These are phyloP conservation scores for Podarcis lilfordi DNA, from an alignment of 2,797 vertebrate genomes.

Conservation along the genomic window DNA sequence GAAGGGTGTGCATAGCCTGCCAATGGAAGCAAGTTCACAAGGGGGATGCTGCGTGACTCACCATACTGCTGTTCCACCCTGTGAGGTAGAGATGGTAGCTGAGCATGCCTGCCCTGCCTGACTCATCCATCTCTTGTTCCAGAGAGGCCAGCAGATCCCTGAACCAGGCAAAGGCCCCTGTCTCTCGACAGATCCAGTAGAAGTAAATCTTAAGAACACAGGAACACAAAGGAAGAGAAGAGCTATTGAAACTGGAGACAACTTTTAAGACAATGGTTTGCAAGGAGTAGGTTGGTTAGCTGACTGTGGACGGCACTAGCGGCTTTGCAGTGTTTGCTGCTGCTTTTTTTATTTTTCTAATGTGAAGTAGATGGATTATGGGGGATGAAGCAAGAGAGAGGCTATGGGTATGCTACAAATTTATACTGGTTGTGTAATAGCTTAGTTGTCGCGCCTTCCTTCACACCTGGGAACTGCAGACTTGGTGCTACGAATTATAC, in stretches of 20 bases:
- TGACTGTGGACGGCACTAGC: neutral
- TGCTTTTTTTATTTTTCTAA: neutral
- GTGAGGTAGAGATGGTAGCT: constrained; percentile 93
- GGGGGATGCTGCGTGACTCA: constrained; percentile 57
- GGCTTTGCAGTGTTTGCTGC: neutral
- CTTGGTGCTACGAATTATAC: neutral
- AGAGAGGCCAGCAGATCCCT: constrained; percentile 88
- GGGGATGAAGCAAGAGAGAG: neutral
- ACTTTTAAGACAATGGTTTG: neutral
- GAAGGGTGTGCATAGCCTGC: no score
- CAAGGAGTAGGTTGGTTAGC: neutral
- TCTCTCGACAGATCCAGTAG: constrained; percentile 95
- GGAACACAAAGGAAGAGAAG: neutral
- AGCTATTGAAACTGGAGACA: neutral
- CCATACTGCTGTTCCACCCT: constrained; percentile 86
- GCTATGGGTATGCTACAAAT: no score
- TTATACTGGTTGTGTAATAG: no score
- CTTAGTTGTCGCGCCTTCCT: neutral
- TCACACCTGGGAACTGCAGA: neutral
- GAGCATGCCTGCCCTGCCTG: constrained; percentile 87
- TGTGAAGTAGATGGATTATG: neutral
- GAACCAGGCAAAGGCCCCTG: constrained; percentile 92
- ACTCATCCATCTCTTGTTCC: constrained; percentile 91
- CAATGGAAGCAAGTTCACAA: no score
- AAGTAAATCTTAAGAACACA: constrained; percentile 88